Evolutionary conservation across 2,113 vertebrate species (phyloP).

Genomic region (Myotis brandtii): DNA sequence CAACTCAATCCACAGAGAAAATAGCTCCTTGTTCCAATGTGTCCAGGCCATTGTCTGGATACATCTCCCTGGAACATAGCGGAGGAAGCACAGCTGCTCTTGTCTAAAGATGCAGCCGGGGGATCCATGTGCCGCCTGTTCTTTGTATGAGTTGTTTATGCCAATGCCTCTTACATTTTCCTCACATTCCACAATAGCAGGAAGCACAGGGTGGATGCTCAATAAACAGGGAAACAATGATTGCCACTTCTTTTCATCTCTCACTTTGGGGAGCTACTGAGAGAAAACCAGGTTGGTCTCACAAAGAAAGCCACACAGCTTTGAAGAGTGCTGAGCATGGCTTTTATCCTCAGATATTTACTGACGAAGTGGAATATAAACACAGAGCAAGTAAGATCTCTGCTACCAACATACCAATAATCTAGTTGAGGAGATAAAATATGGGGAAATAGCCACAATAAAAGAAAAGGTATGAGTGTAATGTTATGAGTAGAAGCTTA

Average conservation of each 20-base stretch:
- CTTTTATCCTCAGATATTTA: slow-evolving; percentile 24
- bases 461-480: not conserved
- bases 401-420: not conserved
- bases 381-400: not conserved
- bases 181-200: slow-evolving; percentile 10
- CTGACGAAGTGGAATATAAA: not conserved
- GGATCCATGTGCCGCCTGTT: not conserved
- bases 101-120: not conserved
- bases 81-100: not conserved
- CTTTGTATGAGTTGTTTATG: slow-evolving; percentile 57
- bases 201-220: slow-evolving; percentile 1
- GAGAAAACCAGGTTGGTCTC: slow-evolving; percentile 12
- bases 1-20: not conserved
- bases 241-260: slow-evolving; percentile 42
- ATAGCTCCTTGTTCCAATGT: not conserved
- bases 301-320: slow-evolving; percentile 39
- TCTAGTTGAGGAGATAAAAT: not conserved
- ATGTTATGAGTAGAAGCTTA: not conserved
- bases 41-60: not conserved
- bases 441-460: not conserved
- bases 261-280: slow-evolving; percentile 21
- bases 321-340: not conserved
- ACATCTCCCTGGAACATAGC: not conserved
- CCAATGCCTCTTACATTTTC: not conserved
- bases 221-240: slow-evolving; percentile 37